Evolutionary conservation across 2,797 vertebrate species (phyloP), one percentile per base, ranked within the genome.

Genomic region (Darevskia mixta): DNA sequence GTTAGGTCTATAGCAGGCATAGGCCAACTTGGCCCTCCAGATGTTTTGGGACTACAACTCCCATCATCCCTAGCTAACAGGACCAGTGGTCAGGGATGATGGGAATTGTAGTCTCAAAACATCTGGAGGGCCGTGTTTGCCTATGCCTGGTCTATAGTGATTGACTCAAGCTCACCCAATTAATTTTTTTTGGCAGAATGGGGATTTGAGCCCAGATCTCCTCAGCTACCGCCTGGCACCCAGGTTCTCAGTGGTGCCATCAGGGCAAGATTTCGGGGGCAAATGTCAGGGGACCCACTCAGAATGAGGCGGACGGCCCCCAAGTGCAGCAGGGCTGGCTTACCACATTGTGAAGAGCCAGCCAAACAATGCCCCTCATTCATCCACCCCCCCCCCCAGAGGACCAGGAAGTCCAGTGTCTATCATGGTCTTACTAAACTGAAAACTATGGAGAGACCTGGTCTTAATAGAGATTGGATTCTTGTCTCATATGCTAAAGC

Each of bases 351-450:
- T 69, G 67, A 69, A 69, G 67, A 29, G 25, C 67, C 29, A n/a
- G 9, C 29, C 25, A 29, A 69, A 69, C 3, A 69, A 8, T 7
- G 43, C 55, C 5, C 58, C 55, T 58, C 55, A 45, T 45, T 17
- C 15, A 13, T 17, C 11, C 13, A 9, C 10, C 0, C 55, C 11
- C 3, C 13, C 17, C 0, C 17, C 58, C 58, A 3, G 0, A 1
- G 58, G 58, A 61, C 58, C 1, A 61, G 13, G 4, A 61, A 4
- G 4, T 61, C 58, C 18, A 61, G 58, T 17, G 58, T 61, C 58
- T 61, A 61, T 49, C 45, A 49, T 49, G 2, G 10, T 49, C 45
- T 49, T 49, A 49, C 3, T 49, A 49, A 49, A 49, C 45, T 49
- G 45, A 49, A 49, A 49, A 49, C 45, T 49, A 49, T 49, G 45